Evolutionary conservation across 2,888 invertebrate species (phyloP).

Genomic region (Cylindroiulus punctatus): DNA sequence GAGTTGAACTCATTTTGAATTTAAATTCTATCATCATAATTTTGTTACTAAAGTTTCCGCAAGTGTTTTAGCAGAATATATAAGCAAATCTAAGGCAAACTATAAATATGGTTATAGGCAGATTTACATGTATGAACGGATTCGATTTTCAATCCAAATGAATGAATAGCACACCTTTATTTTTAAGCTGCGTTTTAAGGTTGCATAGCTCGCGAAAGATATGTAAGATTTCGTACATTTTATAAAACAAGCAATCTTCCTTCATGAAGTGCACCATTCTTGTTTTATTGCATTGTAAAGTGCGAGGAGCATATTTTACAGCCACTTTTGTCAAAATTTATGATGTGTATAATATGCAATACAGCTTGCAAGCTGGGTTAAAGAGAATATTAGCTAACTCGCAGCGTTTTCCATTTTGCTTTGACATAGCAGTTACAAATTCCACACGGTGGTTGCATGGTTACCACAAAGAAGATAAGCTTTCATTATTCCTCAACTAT

Average conservation of each 20-base stretch:
- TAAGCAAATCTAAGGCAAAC: too few relatives aligned
- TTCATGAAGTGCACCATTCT: neutral
- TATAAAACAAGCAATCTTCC: neutral
- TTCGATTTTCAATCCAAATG: too few relatives aligned
- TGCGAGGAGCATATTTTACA: neutral
- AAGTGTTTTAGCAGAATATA: too few relatives aligned
- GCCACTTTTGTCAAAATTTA: neutral
- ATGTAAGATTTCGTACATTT: neutral
- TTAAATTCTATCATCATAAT: too few relatives aligned
- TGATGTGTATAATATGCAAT: neutral
- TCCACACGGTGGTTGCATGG: neutral
- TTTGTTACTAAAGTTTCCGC: too few relatives aligned
- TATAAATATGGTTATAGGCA: too few relatives aligned
- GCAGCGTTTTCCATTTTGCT: too few relatives aligned
- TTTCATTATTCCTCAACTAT: neutral
- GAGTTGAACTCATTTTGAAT: too few relatives aligned
- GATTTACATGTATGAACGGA: too few relatives aligned
- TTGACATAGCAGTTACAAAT: too few relatives aligned
- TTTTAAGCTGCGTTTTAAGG: too few relatives aligned
- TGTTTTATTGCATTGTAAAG: neutral
- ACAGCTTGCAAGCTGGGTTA: neutral
- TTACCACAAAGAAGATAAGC: neutral
- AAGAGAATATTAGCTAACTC: neutral
- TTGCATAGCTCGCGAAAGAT: neutral
- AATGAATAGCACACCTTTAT: too few relatives aligned